A percentile compares a stretch with the other conserved stretches of the same genome.
phyloP scores from a whole-genome alignment of 1,140 invertebrate species.

The Brachionus asplanchnoidis region DNA sequence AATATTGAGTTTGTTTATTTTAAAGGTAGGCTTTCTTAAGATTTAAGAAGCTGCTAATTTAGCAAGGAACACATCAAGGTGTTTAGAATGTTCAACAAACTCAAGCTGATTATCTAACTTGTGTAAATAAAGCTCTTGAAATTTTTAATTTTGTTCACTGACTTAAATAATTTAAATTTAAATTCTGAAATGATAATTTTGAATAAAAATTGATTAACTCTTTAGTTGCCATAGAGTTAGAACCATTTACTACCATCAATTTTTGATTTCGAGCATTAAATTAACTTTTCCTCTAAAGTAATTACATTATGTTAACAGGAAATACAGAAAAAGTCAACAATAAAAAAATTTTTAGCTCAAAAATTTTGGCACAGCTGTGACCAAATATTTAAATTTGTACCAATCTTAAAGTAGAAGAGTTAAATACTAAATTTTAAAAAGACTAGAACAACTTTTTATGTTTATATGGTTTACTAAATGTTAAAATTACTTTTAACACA shows the following conservation, averaged over 20 bases:
- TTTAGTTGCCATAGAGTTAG: not conserved
- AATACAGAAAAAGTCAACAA: not conserved
- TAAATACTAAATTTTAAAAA: not conserved
- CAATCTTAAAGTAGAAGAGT: no score
- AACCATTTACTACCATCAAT: not conserved
- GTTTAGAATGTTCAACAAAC: not conserved
- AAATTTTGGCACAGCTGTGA: not conserved
- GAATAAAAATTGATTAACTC: not conserved
- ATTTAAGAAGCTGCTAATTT: not conserved
- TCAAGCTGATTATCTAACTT: not conserved
- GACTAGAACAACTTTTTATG: not conserved
- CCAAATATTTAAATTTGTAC: not conserved
- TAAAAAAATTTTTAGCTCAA: not conserved
- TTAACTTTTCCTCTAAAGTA: not conserved
- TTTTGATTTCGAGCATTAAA: not conserved
- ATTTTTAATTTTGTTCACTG: not conserved
- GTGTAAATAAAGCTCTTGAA: not conserved
- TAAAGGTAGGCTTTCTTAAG: not conserved
- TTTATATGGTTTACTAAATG: not conserved
- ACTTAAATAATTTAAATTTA: not conserved
- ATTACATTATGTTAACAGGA: not conserved
- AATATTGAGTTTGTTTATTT: not conserved
- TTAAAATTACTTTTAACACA: not conserved
- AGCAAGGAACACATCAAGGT: not conserved
- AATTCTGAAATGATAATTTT: not conserved